Percentiles rank a stretch among this genome's conserved stretches.
Evolutionary conservation across 2,113 vertebrate genomes (phyloP).

Genomic region (Channa maculata): DNA sequence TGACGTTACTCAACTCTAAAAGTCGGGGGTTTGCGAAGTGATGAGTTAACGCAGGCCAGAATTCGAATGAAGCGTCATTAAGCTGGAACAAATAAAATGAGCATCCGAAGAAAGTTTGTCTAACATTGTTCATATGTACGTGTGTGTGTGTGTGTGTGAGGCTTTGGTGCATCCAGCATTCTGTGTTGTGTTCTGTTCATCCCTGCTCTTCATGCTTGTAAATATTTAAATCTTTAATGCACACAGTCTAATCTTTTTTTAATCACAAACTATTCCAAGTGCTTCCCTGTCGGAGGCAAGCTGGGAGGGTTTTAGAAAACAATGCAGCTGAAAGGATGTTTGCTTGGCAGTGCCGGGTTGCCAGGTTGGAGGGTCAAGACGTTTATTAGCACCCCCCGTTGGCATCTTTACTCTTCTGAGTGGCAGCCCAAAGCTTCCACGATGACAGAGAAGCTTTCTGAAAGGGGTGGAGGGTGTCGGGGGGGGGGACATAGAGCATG

Average conservation of each 20-base stretch:
- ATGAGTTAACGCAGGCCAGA: too few species aligned
- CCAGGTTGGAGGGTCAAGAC: constrained; percentile 59
- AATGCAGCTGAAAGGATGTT: constrained; percentile 54
- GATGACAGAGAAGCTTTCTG: constrained; percentile 53
- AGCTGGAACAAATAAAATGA: too few species aligned
- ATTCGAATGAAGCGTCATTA: too few species aligned
- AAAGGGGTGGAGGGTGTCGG: constrained; percentile 20
- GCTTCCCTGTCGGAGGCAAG: constrained; percentile 48
- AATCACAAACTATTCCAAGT: constrained; percentile 76
- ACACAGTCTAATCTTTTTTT: constrained; percentile 78
- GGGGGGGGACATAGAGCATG: too few species aligned
- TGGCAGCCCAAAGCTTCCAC: constrained; percentile 43
- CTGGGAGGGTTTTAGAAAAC: constrained; percentile 23
- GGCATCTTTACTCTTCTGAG: constrained; percentile 28
- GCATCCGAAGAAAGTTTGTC: too few species aligned
- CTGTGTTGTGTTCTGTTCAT: neutral
- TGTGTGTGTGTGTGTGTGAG: too few species aligned
- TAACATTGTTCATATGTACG: too few species aligned
- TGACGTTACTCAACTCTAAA: too few species aligned
- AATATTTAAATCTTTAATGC: constrained; percentile 72
- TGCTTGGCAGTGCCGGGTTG: constrained; percentile 58
- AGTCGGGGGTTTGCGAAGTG: too few species aligned
- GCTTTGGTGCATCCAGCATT: too few species aligned
- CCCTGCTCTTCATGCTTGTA: constrained; percentile 8
- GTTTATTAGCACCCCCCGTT: constrained; percentile 37